These are phyloP conservation scores for Drosophila guanche DNA, from an alignment of 1,140 invertebrate genomes.

Conservation along the genomic window DNA sequence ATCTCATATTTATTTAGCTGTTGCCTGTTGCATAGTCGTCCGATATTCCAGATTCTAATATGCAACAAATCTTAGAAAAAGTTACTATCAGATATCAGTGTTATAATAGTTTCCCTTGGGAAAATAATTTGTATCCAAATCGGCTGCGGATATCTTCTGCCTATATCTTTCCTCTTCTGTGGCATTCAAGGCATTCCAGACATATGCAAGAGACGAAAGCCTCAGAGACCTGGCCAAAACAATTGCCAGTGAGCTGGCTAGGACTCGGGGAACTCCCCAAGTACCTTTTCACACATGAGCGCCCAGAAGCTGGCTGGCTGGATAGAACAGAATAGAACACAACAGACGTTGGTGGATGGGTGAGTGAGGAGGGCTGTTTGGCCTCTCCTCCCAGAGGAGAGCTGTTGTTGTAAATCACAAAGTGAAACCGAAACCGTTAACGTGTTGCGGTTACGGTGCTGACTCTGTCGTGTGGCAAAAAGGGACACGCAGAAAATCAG, in stretches of 20 bases:
- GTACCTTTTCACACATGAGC: slow-evolving; percentile 83
- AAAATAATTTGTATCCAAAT: slow-evolving; percentile 31
- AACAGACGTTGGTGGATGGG: slow-evolving; percentile 25
- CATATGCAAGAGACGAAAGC: slow-evolving; percentile 49
- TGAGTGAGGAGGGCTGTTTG: background rate
- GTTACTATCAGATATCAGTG: slow-evolving; percentile 12
- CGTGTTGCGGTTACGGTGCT: slow-evolving; percentile 81
- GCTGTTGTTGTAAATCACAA: slow-evolving; percentile 76
- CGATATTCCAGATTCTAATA: too few species aligned
- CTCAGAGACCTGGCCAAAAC: slow-evolving; percentile 39
- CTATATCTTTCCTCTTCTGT: slow-evolving; percentile 11
- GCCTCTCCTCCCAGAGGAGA: slow-evolving; percentile 16
- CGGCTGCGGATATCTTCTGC: slow-evolving; percentile 18
- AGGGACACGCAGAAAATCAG: slow-evolving; percentile 18
- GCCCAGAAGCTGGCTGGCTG: slow-evolving; percentile 31
- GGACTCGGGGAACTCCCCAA: slow-evolving; percentile 48
- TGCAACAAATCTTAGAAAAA: too few species aligned
- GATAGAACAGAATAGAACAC: slow-evolving; percentile 3
- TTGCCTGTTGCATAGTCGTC: too few species aligned
- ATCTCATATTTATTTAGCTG: too few species aligned
- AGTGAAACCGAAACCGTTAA: slow-evolving; percentile 82
- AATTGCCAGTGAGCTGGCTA: slow-evolving; percentile 26
- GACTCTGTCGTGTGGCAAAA: slow-evolving; percentile 62
- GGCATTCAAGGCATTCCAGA: slow-evolving; percentile 13
- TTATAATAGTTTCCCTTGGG: slow-evolving; percentile 29